Evolutionary conservation across 2,888 invertebrate species (phyloP).

Genomic region (Cantharis lateralis): DNA sequence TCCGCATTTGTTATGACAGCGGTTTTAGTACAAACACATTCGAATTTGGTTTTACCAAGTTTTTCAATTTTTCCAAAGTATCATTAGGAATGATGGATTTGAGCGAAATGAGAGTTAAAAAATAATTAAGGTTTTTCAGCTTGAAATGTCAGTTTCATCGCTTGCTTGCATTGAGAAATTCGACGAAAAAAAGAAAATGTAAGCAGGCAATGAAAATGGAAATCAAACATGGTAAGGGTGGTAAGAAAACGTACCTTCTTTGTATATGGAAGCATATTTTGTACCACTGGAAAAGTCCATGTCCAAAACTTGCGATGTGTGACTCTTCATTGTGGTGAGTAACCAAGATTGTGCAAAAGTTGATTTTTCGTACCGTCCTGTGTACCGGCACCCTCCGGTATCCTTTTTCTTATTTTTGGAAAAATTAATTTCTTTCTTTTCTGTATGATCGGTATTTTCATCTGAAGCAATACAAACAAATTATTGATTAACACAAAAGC

Average conservation of each 20-base stretch:
- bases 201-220: not conserved
- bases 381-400: constrained; percentile 46
- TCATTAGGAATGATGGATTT: not conserved
- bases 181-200: not conserved
- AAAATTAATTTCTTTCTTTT: constrained; percentile 23
- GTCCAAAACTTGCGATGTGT: constrained; percentile 74
- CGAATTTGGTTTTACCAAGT: not conserved
- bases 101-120: constrained; percentile 3
- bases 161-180: not conserved
- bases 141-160: not conserved
- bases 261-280: constrained; percentile 82
- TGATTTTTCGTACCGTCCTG: constrained; percentile 59
- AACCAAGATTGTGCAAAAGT: constrained; percentile 79
- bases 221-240: not conserved
- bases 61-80: not conserved
- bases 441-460: constrained; percentile 24
- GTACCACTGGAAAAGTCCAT: constrained; percentile 85
- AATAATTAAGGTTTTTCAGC: not conserved
- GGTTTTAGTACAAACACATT: not conserved
- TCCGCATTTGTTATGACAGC: not conserved
- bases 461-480: constrained; percentile 20
- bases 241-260: constrained; percentile 73
- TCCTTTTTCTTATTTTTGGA: constrained; percentile 56
- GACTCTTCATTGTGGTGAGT: constrained; percentile 79
- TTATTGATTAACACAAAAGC: not conserved